phyloP scores from a whole-genome alignment of 2,797 vertebrate species.

The Limosa lapponica region DNA sequence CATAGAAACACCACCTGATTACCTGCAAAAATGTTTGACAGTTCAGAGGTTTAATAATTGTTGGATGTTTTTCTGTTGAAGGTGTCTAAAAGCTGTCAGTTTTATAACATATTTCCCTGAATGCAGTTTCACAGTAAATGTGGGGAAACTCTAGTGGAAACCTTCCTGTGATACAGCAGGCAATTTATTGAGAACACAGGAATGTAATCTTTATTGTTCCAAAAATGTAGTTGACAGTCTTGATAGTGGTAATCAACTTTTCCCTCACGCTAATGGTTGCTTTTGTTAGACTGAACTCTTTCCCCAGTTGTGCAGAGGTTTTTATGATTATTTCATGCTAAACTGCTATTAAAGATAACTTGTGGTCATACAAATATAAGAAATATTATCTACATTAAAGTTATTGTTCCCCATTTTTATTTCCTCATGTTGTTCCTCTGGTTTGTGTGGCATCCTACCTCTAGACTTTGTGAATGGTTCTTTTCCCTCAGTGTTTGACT shows the following conservation, averaged over 20 bases:
- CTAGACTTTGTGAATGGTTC: neutral
- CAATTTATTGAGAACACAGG: neutral
- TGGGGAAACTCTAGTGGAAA: neutral
- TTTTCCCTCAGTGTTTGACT: neutral
- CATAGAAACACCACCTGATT: neutral
- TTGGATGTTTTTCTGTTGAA: neutral
- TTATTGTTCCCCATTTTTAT: neutral
- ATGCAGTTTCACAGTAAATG: neutral
- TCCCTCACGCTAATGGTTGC: neutral
- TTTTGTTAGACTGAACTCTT: neutral
- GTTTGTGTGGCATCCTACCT: neutral
- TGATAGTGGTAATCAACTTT: neutral
- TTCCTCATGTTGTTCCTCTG: neutral
- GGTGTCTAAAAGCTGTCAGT: neutral
- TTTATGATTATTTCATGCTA: neutral
- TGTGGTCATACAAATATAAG: neutral
- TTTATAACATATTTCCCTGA: neutral
- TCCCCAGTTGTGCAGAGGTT: neutral
- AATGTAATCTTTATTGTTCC: neutral
- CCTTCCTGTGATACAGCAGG: neutral
- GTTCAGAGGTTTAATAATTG: neutral
- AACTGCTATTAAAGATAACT: neutral
- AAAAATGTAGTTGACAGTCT: neutral
- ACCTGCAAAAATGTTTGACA: neutral
- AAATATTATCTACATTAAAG: neutral